Evolutionary conservation across 30 jellyfish, hydroid and myxozoan species (phyloP), one percentile per base, ranked within the genome.

Genomic region (Rhopilema esculentum): DNA sequence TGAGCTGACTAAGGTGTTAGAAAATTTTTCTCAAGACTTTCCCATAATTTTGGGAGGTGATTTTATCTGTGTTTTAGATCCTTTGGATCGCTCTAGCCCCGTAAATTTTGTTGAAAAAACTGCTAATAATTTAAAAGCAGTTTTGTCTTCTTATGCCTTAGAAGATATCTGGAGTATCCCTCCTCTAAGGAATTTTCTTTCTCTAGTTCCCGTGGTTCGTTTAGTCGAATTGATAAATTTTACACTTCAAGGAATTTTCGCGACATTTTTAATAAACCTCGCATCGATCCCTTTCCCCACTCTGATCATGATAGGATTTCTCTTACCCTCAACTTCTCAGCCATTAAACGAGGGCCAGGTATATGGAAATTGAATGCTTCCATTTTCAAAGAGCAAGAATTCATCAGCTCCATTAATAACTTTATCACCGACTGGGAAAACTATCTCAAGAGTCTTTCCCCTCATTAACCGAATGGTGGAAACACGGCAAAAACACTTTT

Each of bases 101-200:
- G 52, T 70, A 21, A 4, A 19, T 31, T 70, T 20, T 32, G 49
- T 32, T 26, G 81, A 70, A 4, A 70, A 70, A 32, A 23, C 63
- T 19, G 63, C 52, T 48, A 27, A 27, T 19, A 70, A 32, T 32
- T 48, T 70, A 21, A 32, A 32, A 8, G 63, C 29, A 21, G 24
- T 70, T 23, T 0, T 70, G 8, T 22, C 28, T 23, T 19, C 24
- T 28, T 32, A 26, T 70, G 63, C 29, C 81, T 32, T 70, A 70
- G 81, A 70, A 21, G 81, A 70, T 70, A 65, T 65, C 75, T 65
- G 75, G 75, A 23, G 75, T 26, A 65, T 29, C 75, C 75, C 75
- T 21, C 18, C 75, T 26, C 28, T 4, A 26, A 65, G 40, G 32
- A 18, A 65, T 65, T 21, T 29, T 12, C 75, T 29, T 65, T 65